Conservation (phyloP, 2,888 invertebrate species). For the Drosophila suboccidentalis region DNA sequence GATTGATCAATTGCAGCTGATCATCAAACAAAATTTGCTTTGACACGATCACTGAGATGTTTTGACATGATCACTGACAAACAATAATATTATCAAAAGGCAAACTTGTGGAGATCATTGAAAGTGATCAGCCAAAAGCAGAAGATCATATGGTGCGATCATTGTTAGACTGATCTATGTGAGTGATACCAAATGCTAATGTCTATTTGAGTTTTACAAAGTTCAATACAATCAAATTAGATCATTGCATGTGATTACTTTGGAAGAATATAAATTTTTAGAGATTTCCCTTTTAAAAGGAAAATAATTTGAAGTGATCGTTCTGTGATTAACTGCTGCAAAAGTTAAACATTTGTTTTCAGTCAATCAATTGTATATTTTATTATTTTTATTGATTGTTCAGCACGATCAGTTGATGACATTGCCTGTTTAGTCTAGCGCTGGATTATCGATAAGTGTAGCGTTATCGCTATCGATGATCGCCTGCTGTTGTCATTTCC, state of each 20-base stretch:
- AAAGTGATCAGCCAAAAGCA: not conserved
- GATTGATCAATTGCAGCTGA: not conserved
- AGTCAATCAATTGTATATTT: not conserved
- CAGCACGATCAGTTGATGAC: not conserved
- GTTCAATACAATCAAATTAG: not conserved
- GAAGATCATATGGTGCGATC: not conserved
- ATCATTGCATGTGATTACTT: not conserved
- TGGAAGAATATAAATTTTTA: not conserved
- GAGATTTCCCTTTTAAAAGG: not conserved
- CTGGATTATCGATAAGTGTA: conserved; percentile 17
- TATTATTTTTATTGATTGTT: not conserved
- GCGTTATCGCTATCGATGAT: conserved; percentile 23
- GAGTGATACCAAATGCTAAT: not conserved
- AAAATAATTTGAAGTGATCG: not conserved
- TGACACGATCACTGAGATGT: not conserved
- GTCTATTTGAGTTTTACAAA: not conserved
- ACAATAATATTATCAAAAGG: not conserved
- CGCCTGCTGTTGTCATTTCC: conserved; percentile 36
- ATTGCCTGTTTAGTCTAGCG: not conserved
- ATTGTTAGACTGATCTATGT: not conserved
- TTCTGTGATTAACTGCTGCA: not conserved
- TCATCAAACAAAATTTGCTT: not conserved
- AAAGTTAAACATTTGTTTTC: not conserved
- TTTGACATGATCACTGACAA: not conserved
- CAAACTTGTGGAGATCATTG: not conserved